Evolutionary conservation across 2,888 invertebrate species (phyloP).

Genomic region (Noctuana brunneofusca): DNA sequence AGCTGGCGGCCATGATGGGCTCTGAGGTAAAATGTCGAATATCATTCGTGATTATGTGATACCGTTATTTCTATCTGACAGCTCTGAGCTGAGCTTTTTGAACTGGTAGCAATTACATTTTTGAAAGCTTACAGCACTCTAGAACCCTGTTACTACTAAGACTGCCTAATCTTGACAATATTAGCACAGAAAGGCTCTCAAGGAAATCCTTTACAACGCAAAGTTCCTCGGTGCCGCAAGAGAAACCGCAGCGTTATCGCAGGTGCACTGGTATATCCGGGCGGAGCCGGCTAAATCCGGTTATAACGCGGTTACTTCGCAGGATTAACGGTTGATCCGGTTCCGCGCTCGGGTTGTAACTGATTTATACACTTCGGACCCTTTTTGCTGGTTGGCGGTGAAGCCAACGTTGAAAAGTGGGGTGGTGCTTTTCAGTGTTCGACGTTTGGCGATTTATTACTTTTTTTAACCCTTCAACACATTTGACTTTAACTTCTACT

Average conservation of each 20-base stretch:
- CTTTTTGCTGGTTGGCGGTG: constrained; percentile 14
- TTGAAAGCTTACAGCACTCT: no score
- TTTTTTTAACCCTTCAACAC: no score
- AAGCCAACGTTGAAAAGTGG: background rate
- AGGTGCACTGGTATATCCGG: constrained; percentile 64
- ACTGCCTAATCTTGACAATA: constrained; percentile 11
- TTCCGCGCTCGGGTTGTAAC: constrained; percentile 67
- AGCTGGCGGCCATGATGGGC: no score
- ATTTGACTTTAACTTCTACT: no score
- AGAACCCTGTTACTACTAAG: background rate
- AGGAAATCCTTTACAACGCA: constrained; percentile 22
- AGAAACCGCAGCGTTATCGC: constrained; percentile 62
- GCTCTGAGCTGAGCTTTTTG: no score
- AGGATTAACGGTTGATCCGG: constrained; percentile 76
- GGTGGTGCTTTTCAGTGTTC: constrained; percentile 1
- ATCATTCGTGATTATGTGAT: no score
- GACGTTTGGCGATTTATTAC: background rate
- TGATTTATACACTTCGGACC: constrained; percentile 70
- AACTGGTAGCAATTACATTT: background rate
- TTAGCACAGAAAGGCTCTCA: constrained; percentile 12
- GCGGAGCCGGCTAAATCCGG: constrained; percentile 60
- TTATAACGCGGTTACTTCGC: constrained; percentile 68
- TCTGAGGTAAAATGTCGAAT: no score
- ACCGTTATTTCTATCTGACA: no score
- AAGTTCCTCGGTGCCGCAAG: constrained; percentile 20